A percentile compares a stretch with the other conserved stretches of the same genome.
These are phyloP conservation scores for Rana temporaria DNA, from an alignment of 2,113 vertebrate species.

Conservation along the genomic window DNA sequence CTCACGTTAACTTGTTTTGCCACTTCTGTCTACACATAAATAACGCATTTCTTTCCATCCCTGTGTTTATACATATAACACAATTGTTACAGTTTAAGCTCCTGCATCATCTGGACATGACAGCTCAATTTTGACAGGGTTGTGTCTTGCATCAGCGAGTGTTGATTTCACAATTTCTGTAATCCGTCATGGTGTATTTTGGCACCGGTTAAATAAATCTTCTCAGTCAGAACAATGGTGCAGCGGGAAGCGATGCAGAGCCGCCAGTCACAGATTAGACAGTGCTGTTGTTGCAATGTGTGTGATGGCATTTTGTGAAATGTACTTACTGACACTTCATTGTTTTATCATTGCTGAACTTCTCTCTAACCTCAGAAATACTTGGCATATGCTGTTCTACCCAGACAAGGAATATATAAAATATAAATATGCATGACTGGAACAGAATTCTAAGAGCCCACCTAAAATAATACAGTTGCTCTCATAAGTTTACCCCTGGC, in stretches of 20 bases:
- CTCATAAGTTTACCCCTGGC: too few relatives aligned
- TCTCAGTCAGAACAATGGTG: slow-evolving; percentile 1
- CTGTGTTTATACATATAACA: too few relatives aligned
- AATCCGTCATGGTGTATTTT: slow-evolving; percentile 16
- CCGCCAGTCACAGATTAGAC: background rate
- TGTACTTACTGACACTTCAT: background rate
- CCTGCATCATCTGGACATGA: too few relatives aligned
- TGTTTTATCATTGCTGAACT: background rate
- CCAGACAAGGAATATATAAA: too few relatives aligned
- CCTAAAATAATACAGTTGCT: too few relatives aligned
- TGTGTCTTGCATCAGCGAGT: background rate
- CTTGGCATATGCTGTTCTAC: background rate
- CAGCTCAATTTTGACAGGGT: background rate
- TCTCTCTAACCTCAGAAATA: background rate
- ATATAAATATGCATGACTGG: too few relatives aligned
- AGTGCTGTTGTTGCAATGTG: background rate
- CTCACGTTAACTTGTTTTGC: too few relatives aligned
- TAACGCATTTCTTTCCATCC: too few relatives aligned
- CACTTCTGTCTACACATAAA: too few relatives aligned
- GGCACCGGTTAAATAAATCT: slow-evolving; percentile 12
- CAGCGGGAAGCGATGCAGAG: background rate
- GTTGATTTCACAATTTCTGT: slow-evolving; percentile 18
- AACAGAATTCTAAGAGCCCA: too few relatives aligned
- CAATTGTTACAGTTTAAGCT: too few relatives aligned
- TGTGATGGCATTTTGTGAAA: slow-evolving; percentile 12